Base-by-base conservation (phyloP, 64 coral and sea anemone genomes). In the Stichodactyla mertensii region DNA sequence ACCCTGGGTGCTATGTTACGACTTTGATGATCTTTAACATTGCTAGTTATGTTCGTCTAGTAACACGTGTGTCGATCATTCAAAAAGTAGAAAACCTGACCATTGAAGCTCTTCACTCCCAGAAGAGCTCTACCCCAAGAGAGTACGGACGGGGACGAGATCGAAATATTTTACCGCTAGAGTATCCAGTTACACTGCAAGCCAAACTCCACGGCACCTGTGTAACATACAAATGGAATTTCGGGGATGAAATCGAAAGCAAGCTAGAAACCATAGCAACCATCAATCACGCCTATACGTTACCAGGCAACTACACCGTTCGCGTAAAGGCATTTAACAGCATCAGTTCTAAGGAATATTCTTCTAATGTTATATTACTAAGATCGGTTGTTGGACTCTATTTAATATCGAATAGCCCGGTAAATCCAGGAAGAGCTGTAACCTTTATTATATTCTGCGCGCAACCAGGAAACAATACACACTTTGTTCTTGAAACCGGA, bases 391-490 rank as follows among this genome's bases (percentile, higher is more conserved):
- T 87, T 28, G 94, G 94, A 5, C 78, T 95, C 11, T 92, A 87
- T 57, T 78, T 95, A 52, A 64, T 78, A 6, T 83, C 78, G 24
- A 95, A 60, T 20, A 66, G 79, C 16, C 90, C 87, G 15, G 64
- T 61, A 14, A 92, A 83, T 51, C 67, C 94, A 19, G 91, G 71
- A 51, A 52, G 87, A 14, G 56, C 7, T 24, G 80, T 95, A 4
- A 92, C 88, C 5, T 92, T 95, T 59, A 64, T 95, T 54, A 52
- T 92, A 77, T 95, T 95, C 31, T 95, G 94, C 28, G 86, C 86
- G 14, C 85, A 89, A 6, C 79, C 82, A 23, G 94, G 94, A 56
- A 89, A 89, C 16, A 36, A 92, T 64, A 89, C 94, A 4, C 82
- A 64, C 31, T 95, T 95, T 84, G 79, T 92, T 66, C 83, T 87